phyloP scores from a whole-genome alignment of 1,140 invertebrate species.

The Trichonephila clavata region DNA sequence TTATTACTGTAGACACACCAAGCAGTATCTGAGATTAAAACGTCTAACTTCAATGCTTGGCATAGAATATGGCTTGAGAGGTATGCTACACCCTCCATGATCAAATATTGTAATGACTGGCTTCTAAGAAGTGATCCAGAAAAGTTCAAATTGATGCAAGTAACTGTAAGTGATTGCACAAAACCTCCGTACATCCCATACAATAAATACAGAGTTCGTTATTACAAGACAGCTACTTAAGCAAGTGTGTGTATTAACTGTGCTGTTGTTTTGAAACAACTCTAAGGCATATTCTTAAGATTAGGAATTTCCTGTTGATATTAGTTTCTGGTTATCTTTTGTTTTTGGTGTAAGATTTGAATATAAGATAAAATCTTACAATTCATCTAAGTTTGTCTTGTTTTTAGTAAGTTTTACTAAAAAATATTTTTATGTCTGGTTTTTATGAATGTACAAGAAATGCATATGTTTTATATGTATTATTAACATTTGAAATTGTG shows the following conservation, averaged over 20 bases:
- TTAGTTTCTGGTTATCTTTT: too few species aligned
- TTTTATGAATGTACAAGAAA: too few species aligned
- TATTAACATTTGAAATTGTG: too few species aligned
- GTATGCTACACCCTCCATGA: constrained; percentile 86
- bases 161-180: constrained; percentile 53
- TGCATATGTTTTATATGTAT: too few species aligned
- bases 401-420: too few species aligned
- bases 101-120: constrained; percentile 80
- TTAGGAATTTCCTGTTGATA: too few species aligned
- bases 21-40: constrained; percentile 85
- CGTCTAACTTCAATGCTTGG: constrained; percentile 87
- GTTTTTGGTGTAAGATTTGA: too few species aligned
- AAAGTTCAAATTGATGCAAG: constrained; percentile 3
- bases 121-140: constrained; percentile 53
- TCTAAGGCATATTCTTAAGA: too few species aligned
- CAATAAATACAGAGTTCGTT: constrained; percentile 55
- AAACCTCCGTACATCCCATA: constrained; percentile 71
- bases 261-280: too few species aligned
- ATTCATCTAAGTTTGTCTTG: too few species aligned
- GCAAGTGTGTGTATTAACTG: neutral
- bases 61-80: constrained; percentile 86
- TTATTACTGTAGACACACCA: constrained; percentile 85
- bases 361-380: too few species aligned
- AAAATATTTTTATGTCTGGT: too few species aligned
- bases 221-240: neutral